Base-by-base conservation (phyloP, 2,888 invertebrate genomes). In the Siphonodentalium dalli region DNA sequence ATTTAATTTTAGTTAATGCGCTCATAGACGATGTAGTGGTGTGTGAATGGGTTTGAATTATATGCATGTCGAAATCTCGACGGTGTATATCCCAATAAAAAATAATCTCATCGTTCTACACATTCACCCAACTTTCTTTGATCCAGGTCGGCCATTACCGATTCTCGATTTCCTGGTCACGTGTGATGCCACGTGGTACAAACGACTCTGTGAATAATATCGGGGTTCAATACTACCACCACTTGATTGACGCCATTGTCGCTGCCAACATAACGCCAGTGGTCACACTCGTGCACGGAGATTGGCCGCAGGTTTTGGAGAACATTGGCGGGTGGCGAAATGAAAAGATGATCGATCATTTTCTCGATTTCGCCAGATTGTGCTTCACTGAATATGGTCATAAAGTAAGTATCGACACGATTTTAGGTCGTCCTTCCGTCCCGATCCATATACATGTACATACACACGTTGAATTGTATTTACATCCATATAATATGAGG, bases 181-280 rank as follows among this genome's bases (percentile, higher is more conserved):
- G 92, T 45, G 84, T 92, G 40, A 81, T 91, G 58, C 90, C 91
- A 0, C 85, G 66, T 13, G 60, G 63, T n/a, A n/a, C n/a, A 8
- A 41, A 43, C 3, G n/a, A 13, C 4, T 23, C 15, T 21, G 27
- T 90, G 33, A 92, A 89, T 74, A 81, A 84, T 27, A 84, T 85
- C 5, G 92, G 90, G n/a, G 84, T 93, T 11, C 82, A 86, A 53
- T 90, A 90, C 79, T 93, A 93, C 77, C 88, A 87, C 68, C 86
- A 88, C 63, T 79, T 93, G 39, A 88, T 92, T 44, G 84, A 89
- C 65, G 88, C 87, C 67, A 83, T 92, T 9, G 61, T 88, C 4
- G 82, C 78, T 0, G 82, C 84, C 39, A 83, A 83, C 15, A 87
- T 89, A 45, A 77, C 81, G 45, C 88, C 89, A 6, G 65, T 82